A percentile compares a stretch with the other conserved stretches of the same genome.
phyloP scores from a whole-genome alignment of 1,140 invertebrate species.

The Papilio aristodemus region DNA sequence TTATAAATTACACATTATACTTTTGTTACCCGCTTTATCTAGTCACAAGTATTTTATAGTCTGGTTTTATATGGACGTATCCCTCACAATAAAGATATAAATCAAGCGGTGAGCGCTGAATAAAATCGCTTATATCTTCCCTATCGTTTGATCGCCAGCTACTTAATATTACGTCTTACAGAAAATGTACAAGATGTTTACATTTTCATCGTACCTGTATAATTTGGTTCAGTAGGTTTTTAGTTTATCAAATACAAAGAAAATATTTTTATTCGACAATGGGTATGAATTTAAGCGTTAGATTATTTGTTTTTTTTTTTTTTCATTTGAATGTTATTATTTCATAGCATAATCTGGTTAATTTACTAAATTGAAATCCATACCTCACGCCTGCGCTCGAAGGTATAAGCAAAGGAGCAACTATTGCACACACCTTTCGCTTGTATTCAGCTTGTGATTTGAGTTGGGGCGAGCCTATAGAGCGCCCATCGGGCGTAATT shows the following conservation, averaged over 20 bases:
- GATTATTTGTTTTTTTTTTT: too few relatives aligned
- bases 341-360: too few relatives aligned
- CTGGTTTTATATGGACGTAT: conserved; percentile 29
- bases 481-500: too few relatives aligned
- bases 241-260: neutral
- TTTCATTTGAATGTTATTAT: too few relatives aligned
- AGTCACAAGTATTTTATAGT: conserved; percentile 25
- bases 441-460: too few relatives aligned
- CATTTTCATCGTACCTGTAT: conserved; percentile 13
- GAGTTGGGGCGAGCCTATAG: too few relatives aligned
- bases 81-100: conserved; percentile 66
- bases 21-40: conserved; percentile 19
- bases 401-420: too few relatives aligned
- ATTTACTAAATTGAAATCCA: too few relatives aligned
- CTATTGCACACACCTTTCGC: too few relatives aligned
- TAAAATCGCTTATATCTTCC: conserved; percentile 62
- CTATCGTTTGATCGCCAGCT: conserved; percentile 54
- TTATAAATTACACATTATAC: conserved; percentile 26
- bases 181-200: conserved; percentile 43
- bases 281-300: too few relatives aligned
- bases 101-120: conserved; percentile 57
- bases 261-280: too few relatives aligned
- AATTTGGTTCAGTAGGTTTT: neutral
- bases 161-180: conserved; percentile 55
- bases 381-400: too few relatives aligned